These are phyloP conservation scores for Nipponacmea schrenckii DNA, from an alignment of 2,888 invertebrate genomes.

Conservation along the genomic window DNA sequence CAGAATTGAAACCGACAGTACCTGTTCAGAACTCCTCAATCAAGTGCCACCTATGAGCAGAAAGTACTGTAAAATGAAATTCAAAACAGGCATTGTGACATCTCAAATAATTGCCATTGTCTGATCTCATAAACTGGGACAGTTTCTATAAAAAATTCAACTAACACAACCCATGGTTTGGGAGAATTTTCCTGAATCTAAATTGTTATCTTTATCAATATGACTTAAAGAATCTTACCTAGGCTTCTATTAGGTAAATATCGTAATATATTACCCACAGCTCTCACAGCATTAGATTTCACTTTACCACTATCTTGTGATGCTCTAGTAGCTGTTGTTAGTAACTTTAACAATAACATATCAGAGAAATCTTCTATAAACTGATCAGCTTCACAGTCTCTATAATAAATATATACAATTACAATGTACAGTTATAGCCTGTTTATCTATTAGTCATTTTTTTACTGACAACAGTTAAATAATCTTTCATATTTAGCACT, in stretches of 20 bases:
- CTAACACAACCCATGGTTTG: too few species aligned
- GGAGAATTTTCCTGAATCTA: too few species aligned
- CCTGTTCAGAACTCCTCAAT: too few species aligned
- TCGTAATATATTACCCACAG: slow-evolving; percentile 82
- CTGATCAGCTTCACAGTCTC: slow-evolving; percentile 48
- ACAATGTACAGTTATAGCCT: background rate
- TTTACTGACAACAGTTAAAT: background rate
- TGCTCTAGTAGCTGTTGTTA: slow-evolving; percentile 76
- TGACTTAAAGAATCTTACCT: slow-evolving; percentile 34
- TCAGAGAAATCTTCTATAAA: slow-evolving; percentile 76
- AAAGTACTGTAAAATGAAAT: too few species aligned
- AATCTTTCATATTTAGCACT: too few species aligned
- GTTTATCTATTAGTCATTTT: background rate
- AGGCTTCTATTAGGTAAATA: slow-evolving; percentile 70
- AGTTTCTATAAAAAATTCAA: too few species aligned
- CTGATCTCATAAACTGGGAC: too few species aligned
- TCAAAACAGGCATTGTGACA: too few species aligned
- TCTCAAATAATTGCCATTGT: too few species aligned
- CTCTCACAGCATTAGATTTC: slow-evolving; percentile 82
- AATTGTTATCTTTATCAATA: too few species aligned
- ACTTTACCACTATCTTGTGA: slow-evolving; percentile 84
- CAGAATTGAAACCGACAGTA: too few species aligned
- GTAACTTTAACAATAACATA: slow-evolving; percentile 76
- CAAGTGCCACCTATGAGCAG: too few species aligned
- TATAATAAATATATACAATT: slow-evolving; percentile 19